Percentiles rank a stretch among this genome's conserved stretches.
Evolutionary conservation across 2,888 invertebrate genomes (phyloP).

Genomic region (Smittia sp.): DNA sequence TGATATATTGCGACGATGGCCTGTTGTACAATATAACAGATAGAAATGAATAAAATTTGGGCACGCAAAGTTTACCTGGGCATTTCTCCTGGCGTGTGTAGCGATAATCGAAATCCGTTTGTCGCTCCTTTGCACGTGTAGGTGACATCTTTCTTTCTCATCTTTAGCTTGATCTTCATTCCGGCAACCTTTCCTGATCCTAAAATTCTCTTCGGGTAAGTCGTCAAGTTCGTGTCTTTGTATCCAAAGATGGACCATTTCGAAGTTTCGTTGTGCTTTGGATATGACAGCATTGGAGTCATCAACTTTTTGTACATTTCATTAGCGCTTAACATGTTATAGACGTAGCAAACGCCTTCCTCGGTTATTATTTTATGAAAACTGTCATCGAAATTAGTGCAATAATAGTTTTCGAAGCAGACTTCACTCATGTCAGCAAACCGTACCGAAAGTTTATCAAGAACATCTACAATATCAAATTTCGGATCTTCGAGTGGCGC

Average conservation of each 20-base stretch:
- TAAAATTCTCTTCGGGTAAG: slow-evolving; percentile 47
- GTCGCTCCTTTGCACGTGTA: too few species aligned
- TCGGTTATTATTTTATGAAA: slow-evolving; percentile 52
- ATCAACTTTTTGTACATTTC: slow-evolving; percentile 48
- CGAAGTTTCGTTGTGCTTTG: too few species aligned
- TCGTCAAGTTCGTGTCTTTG: slow-evolving; percentile 43
- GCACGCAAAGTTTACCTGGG: too few species aligned
- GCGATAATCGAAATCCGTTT: too few species aligned
- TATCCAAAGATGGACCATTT: background rate
- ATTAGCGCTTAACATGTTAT: slow-evolving; percentile 51
- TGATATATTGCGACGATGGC: slow-evolving; percentile 67
- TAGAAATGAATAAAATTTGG: slow-evolving; percentile 50
- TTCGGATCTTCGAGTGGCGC: background rate
- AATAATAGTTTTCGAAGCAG: slow-evolving; percentile 53
- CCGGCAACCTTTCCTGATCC: slow-evolving; percentile 56
- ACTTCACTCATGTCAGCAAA: slow-evolving; percentile 48
- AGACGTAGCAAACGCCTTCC: slow-evolving; percentile 54
- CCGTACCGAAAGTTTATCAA: too few species aligned
- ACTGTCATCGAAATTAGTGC: slow-evolving; percentile 46
- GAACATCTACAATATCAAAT: background rate
- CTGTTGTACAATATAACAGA: slow-evolving; percentile 63
- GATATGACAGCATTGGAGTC: too few species aligned
- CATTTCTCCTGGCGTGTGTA: too few species aligned
- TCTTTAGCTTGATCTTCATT: too few species aligned
- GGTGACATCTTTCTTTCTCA: too few species aligned